Evolutionary conservation across 2,797 vertebrate genomes (phyloP).

Genomic region (Muscicapa striata): DNA sequence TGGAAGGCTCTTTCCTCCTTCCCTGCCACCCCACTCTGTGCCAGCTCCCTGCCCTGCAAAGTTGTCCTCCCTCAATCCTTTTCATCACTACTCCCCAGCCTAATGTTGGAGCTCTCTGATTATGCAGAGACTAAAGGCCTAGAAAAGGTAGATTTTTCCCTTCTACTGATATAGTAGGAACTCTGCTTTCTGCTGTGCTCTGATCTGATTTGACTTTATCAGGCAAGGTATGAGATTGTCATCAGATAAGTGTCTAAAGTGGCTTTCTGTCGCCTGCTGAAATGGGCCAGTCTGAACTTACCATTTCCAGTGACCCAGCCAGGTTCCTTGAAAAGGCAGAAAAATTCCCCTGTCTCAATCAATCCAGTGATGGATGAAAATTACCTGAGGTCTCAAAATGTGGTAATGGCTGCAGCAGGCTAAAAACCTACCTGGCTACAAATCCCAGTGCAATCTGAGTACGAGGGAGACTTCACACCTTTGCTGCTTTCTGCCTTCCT

Average conservation of each 20-base stretch:
- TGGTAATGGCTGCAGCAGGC: neutral
- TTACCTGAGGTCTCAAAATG: neutral
- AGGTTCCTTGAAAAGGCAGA: neutral
- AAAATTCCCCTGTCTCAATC: neutral
- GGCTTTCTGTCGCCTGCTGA: neutral
- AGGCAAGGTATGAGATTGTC: neutral
- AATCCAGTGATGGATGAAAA: neutral
- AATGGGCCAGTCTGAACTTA: neutral
- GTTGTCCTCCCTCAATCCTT: neutral
- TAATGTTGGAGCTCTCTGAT: neutral
- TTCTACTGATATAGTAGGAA: neutral
- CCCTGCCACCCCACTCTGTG: neutral
- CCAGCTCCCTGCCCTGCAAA: neutral
- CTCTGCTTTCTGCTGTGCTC: neutral
- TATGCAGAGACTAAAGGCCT: neutral
- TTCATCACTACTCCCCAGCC: neutral
- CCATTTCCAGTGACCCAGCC: neutral
- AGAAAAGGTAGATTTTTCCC: neutral
- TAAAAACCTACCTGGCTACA: neutral
- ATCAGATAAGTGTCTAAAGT: neutral
- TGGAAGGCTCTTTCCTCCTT: neutral
- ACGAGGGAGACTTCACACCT: rapidly evolving
- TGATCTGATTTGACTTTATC: conserved; percentile 15
- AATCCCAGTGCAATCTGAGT: neutral
- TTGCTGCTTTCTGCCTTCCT: neutral